A percentile compares a stretch with the other conserved stretches of the same genome.
These are phyloP conservation scores for Lochmaea capreae DNA, from an alignment of 2,888 invertebrate species.

Conservation along the genomic window DNA sequence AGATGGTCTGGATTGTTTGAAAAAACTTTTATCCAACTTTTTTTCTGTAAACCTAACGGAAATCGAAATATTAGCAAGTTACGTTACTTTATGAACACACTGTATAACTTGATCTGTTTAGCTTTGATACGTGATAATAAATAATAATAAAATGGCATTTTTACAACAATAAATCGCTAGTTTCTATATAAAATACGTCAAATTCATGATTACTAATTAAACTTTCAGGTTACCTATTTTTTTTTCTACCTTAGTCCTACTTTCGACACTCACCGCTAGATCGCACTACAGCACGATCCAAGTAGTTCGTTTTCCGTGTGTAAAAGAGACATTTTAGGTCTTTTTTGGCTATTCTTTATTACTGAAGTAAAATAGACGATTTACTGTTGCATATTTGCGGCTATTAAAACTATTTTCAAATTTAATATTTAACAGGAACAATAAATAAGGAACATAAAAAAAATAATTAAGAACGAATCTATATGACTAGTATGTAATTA, in stretches of 20 bases:
- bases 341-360: background rate
- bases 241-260: no score
- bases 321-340: no score
- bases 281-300: no score
- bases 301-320: no score
- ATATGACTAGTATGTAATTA: background rate
- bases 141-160: slow-evolving; percentile 4
- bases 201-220: no score
- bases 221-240: no score
- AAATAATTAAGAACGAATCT: background rate
- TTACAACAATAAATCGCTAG: background rate
- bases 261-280: no score
- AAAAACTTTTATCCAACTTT: no score
- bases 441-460: slow-evolving; percentile 14
- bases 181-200: background rate
- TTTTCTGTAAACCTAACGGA: no score
- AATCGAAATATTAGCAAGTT: no score
- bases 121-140: slow-evolving; percentile 1
- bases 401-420: background rate
- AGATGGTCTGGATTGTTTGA: no score
- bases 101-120: background rate
- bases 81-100: no score
- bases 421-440: slow-evolving; percentile 11
- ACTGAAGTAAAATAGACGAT: background rate
- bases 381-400: slow-evolving; percentile 12